phyloP scores from a whole-genome alignment of 2,797 vertebrate genomes.

The Acridotheres tristis region DNA sequence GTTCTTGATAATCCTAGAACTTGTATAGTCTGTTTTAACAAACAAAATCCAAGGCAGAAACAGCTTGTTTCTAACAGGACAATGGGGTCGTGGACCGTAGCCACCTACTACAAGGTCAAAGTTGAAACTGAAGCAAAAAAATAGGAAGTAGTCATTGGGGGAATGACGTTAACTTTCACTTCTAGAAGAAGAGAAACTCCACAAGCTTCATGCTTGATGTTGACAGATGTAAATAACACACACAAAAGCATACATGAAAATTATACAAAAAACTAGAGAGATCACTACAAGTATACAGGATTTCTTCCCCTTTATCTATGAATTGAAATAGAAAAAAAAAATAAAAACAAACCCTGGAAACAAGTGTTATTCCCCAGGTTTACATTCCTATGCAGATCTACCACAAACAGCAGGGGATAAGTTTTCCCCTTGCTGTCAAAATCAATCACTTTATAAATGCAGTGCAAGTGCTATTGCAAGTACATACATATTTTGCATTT shows the following conservation, averaged over 20 bases:
- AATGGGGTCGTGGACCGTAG: background rate
- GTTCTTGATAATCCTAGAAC: background rate
- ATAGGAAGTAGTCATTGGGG: background rate
- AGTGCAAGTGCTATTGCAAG: background rate
- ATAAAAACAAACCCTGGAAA: background rate
- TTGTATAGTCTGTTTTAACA: background rate
- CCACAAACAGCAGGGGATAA: background rate
- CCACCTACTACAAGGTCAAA: background rate
- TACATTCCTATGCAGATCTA: slow-evolving; percentile 22
- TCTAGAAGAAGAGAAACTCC: background rate
- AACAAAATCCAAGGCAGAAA: background rate
- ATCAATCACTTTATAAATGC: background rate
- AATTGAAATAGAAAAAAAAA: background rate
- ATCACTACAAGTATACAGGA: background rate
- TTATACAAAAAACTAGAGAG: background rate
- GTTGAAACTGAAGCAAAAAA: background rate
- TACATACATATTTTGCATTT: slow-evolving; percentile 33
- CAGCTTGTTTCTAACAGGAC: background rate
- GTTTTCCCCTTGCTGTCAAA: background rate
- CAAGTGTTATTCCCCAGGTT: slow-evolving; percentile 3
- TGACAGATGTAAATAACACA: background rate
- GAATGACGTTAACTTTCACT: background rate
- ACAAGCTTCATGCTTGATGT: background rate
- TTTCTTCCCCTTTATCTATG: background rate
- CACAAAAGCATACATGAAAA: background rate